Percentiles rank a stretch among this genome's conserved stretches.
phyloP scores from a whole-genome alignment of 2,797 vertebrate genomes.

The Thunnus albacares region DNA sequence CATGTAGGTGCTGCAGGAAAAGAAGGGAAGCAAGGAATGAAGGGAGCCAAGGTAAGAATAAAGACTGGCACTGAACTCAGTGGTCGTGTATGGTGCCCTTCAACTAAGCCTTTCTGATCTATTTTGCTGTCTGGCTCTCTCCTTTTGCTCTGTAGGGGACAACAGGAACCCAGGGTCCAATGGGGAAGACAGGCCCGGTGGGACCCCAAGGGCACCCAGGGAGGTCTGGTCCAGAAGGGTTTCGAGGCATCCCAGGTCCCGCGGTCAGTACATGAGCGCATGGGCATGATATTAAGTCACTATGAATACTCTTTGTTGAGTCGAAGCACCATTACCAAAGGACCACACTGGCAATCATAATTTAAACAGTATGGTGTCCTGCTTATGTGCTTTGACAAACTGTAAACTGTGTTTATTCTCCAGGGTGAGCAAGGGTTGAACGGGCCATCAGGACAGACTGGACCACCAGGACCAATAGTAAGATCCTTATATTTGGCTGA shows the following conservation, averaged over 20 bases:
- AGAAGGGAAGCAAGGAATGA: constrained; percentile 90
- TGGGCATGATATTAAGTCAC: neutral
- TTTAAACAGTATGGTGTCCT: neutral
- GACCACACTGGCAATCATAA: neutral
- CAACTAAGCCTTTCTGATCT: neutral
- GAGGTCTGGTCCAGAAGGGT: constrained; percentile 88
- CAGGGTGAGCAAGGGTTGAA: constrained; percentile 93
- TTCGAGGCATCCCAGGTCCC: constrained; percentile 92
- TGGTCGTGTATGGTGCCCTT: neutral
- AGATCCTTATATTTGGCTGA: constrained; percentile 54
- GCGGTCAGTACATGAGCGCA: constrained; percentile 85
- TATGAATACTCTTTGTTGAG: neutral
- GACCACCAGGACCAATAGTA: constrained; percentile 94
- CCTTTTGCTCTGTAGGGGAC: constrained; percentile 82
- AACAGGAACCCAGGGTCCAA: constrained; percentile 84
- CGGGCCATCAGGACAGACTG: constrained; percentile 90
- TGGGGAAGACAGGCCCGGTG: constrained; percentile 89
- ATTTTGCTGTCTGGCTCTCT: neutral
- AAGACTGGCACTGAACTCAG: neutral
- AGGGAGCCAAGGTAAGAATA: constrained; percentile 88
- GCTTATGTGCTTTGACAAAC: neutral
- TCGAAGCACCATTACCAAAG: neutral
- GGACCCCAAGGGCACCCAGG: constrained; percentile 92
- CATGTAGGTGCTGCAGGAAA: constrained; percentile 84
- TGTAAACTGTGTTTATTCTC: constrained; percentile 32